Percentiles rank a stretch among this genome's conserved stretches.
Conservation (phyloP, 2,888 invertebrate species). For the Eupelmus urozonus region DNA sequence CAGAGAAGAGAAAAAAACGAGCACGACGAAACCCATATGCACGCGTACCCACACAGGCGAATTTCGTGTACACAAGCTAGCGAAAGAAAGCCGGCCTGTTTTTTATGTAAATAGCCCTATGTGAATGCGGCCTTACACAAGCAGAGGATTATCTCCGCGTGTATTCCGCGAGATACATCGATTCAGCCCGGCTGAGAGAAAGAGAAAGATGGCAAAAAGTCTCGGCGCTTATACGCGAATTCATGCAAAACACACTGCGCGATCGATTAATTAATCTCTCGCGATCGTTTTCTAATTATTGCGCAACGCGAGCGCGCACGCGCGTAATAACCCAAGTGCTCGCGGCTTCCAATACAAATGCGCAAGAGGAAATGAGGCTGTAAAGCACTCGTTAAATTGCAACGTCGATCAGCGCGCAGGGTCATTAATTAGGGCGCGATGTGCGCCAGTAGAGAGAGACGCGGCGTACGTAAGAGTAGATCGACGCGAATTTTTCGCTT, state of each 20-base stretch:
- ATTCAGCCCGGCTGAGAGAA: neutral
- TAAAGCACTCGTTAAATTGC: slow-evolving; percentile 46
- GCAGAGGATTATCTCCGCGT: neutral
- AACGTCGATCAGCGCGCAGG: slow-evolving; percentile 47
- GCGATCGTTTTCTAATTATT: slow-evolving; percentile 54
- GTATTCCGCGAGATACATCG: neutral
- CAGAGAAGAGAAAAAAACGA: neutral
- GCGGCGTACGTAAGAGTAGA: no score
- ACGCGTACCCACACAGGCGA: neutral
- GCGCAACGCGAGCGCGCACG: slow-evolving; percentile 16
- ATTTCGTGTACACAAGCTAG: slow-evolving; percentile 32
- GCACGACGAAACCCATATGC: neutral
- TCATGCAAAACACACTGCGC: slow-evolving; percentile 21
- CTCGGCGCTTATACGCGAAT: neutral
- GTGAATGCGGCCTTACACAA: slow-evolving; percentile 40
- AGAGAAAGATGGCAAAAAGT: neutral
- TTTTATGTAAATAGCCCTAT: slow-evolving; percentile 2
- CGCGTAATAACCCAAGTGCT: slow-evolving; percentile 35
- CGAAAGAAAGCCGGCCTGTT: slow-evolving; percentile 37
- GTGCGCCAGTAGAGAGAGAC: neutral
- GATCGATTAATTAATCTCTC: slow-evolving; percentile 59
- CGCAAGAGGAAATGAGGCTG: slow-evolving; percentile 42
- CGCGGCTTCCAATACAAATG: neutral
- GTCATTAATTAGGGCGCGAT: slow-evolving; percentile 51
- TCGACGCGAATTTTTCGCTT: no score